Percentiles rank a stretch among this genome's conserved stretches.
These are phyloP conservation scores for Clusia tigrina DNA, from an alignment of 2,888 invertebrate species.

Conservation along the genomic window DNA sequence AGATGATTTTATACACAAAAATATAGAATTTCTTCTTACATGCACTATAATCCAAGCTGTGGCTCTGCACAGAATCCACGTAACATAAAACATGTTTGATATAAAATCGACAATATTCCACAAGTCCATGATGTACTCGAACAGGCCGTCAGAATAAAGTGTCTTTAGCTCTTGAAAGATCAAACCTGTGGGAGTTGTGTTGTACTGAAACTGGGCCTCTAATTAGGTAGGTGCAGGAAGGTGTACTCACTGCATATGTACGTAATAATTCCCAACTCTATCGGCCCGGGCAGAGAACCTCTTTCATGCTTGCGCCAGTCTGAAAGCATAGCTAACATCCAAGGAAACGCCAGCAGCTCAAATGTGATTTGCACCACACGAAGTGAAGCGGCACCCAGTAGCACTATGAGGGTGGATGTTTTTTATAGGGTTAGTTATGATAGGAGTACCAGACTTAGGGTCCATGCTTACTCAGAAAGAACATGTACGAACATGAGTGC, in stretches of 20 bases:
- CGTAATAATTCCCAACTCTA: slow-evolving; percentile 83
- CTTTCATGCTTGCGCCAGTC: slow-evolving; percentile 82
- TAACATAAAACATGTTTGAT: slow-evolving; percentile 94
- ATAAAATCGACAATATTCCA: slow-evolving; percentile 99
- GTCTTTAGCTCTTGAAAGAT: slow-evolving; percentile 94
- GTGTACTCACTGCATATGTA: slow-evolving; percentile 82
- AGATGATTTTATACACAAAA: background rate
- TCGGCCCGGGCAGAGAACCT: slow-evolving; percentile 80
- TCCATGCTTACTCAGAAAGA: slow-evolving; percentile 95
- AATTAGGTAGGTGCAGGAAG: background rate
- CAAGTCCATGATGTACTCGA: slow-evolving; percentile 91
- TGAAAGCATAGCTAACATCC: slow-evolving; percentile 77
- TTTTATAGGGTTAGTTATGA: background rate
- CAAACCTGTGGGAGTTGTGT: slow-evolving; percentile 71
- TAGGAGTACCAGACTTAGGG: background rate
- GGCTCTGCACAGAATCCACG: slow-evolving; percentile 88
- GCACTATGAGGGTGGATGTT: slow-evolving; percentile 71
- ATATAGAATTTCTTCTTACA: slow-evolving; percentile 69
- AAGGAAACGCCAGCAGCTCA: slow-evolving; percentile 80
- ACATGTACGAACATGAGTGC: slow-evolving; percentile 94
- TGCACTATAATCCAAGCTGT: slow-evolving; percentile 89
- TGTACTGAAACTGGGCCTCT: background rate
- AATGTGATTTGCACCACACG: slow-evolving; percentile 83
- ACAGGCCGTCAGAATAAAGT: slow-evolving; percentile 87
- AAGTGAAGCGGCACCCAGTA: slow-evolving; percentile 93